Conservation (phyloP, 2,888 invertebrate genomes). For the Drosophila gaucha region DNA sequence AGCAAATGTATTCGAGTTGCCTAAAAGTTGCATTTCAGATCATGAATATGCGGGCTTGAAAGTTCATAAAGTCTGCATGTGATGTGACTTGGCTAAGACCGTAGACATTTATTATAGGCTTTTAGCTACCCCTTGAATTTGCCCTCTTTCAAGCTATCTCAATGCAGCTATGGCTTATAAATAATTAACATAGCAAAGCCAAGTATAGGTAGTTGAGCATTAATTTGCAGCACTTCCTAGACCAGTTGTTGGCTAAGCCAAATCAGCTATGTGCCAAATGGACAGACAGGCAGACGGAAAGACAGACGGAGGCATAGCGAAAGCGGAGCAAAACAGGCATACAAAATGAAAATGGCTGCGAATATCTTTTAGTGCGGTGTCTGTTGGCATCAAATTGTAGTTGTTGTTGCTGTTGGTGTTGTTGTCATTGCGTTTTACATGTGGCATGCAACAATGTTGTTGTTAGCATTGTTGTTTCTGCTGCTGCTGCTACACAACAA, state of each 20-base stretch:
- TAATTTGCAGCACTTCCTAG: conserved; percentile 32
- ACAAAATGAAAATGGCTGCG: conserved; percentile 41
- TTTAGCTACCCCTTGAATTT: background rate
- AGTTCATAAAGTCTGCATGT: background rate
- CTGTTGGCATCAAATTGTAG: conserved; percentile 31
- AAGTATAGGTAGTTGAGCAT: conserved; percentile 50
- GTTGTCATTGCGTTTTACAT: conserved; percentile 61
- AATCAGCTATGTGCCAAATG: conserved; percentile 15
- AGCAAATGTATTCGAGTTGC: background rate
- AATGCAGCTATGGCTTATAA: conserved; percentile 30
- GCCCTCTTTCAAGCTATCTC: background rate
- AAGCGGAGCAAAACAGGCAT: conserved; percentile 4
- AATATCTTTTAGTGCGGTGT: conserved; percentile 41
- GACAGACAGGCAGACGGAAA: background rate
- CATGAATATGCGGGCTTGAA: background rate
- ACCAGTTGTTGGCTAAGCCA: conserved; percentile 1
- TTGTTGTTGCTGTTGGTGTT: conserved; percentile 22
- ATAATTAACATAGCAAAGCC: conserved; percentile 40
- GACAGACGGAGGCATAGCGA: background rate
- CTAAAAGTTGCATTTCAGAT: background rate
- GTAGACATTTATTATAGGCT: background rate
- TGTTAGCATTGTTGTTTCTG: conserved; percentile 31
- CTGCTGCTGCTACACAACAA: conserved; percentile 28
- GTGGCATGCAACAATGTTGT: conserved; percentile 48
- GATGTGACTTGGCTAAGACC: background rate